Evolutionary conservation across 2,888 invertebrate genomes (phyloP), one percentile per base, ranked within the genome.

Genomic region (Oscheius sp.): DNA sequence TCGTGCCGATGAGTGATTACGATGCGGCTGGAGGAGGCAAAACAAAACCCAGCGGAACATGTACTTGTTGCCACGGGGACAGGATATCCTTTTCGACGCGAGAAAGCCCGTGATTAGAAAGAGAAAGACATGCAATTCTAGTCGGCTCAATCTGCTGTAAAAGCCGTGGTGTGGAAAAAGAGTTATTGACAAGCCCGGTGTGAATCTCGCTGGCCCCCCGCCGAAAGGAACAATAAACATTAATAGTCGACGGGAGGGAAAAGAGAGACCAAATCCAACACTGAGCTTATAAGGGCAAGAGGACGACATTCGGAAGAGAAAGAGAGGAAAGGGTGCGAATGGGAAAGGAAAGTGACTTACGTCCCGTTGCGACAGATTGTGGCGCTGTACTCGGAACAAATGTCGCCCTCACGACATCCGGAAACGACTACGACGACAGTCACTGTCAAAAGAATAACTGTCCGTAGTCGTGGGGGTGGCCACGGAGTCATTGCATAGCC

Each of bases 311-410:
- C 12, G 18, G 1, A 55, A 21, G 13, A 18, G 12, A 3, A 23
- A 13, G 16, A 68, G 13, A 53, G 35, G 35, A 35, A 35, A 35
- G 35, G 35, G 35, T 35, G 35, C 35, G 35, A 35, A 35, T 35
- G 25, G 1, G n/a, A 25, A 29, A 53, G 16, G n/a, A n/a, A n/a
- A n/a, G n/a, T n/a, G n/a, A 83, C 86, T 84, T 72, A 87, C 87
- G 86, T 87, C 69, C 82, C 81, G 71, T 87, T 87, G 49, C 82
- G 69, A 69, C 87, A 87, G 63, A 87, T 79, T 43, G 82, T 81
- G 52, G 87, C 87, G 23, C 78, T 80, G 68, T 82, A 86, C 76
- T 82, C 84, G n/a, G 85, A 82, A 81, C 87, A 87, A 41, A 85
- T 79, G 56, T 77, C 74, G 71, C 76, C 77, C 61, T 77, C 77